phyloP scores from a whole-genome alignment of 2,113 vertebrate species.

The Cyprinodon variegatus region DNA sequence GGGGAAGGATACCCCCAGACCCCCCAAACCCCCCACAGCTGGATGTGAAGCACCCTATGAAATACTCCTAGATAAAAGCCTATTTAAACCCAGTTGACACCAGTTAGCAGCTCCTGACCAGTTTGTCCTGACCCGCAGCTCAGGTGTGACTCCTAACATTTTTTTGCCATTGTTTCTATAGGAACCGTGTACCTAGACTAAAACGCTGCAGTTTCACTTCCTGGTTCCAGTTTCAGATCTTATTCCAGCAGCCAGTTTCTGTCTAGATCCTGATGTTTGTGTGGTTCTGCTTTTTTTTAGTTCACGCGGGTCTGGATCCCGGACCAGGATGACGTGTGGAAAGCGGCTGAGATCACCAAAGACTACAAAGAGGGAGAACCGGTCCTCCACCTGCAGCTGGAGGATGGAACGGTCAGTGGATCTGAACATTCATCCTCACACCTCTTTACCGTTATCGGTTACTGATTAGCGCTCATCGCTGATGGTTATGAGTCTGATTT shows the following conservation, averaged over 20 bases:
- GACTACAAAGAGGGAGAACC: constrained; percentile 91
- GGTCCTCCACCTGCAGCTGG: constrained; percentile 85
- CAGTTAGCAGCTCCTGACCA: not conserved
- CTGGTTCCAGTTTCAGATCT: not conserved
- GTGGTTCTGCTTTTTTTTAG: constrained; percentile 67
- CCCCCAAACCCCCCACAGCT: too few species aligned
- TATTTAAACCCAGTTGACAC: not conserved
- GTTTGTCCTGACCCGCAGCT: too few species aligned
- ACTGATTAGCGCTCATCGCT: too few species aligned
- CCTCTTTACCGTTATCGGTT: too few species aligned
- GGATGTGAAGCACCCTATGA: too few species aligned
- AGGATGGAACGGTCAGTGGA: constrained; percentile 89
- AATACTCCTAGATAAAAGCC: too few species aligned
- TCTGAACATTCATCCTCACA: not conserved
- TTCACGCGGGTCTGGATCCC: constrained; percentile 95
- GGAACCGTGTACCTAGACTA: not conserved
- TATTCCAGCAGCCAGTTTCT: not conserved
- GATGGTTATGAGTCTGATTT: too few species aligned
- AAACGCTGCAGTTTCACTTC: not conserved
- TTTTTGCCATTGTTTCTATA: not conserved
- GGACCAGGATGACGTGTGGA: constrained; percentile 92
- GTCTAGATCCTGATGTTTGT: not conserved
- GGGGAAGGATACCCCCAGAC: too few species aligned
- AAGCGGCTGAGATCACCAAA: constrained; percentile 86
- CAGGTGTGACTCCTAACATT: not conserved